Base-by-base conservation (phyloP, 2,113 vertebrate genomes). In the Pluvialis apricaria region DNA sequence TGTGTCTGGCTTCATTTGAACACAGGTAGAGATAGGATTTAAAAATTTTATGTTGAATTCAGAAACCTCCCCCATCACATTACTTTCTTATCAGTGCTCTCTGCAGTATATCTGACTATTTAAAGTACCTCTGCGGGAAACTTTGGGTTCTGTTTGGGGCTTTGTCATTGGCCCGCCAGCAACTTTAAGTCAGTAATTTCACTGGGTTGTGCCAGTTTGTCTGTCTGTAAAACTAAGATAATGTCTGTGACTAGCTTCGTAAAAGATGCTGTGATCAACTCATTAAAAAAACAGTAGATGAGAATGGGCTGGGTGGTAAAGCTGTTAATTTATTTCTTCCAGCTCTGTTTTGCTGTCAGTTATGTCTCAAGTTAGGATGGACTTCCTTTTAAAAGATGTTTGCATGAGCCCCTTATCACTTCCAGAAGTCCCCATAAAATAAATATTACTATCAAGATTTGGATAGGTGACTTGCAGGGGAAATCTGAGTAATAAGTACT, bases 381-480 rank as follows among this genome's bases (percentile, higher is more conserved):
- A 29, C 20, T 76, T 87, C 0, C 26, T 61, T 92, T 79, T 45
- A 61, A 79, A 93, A 85, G 69, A 15, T 34, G 7, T 47, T 76
- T 5, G 1, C 7, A n/a, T 38, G 15, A 77, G 88, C 94, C 78
- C 38, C 55, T 92, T 96, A 80, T 60, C 87, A 44, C 79, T 91
- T 93, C 94, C 90, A 94, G 90, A 92, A 76, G 16, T 66, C 15
- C 42, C 7, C 8, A 20, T 88, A 86, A 97, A 89, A 66, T 66
- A 88, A 82, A 70, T 77, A 62, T 93, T 90, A 68, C 44, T 72
- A 11, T 88, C 84, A 84, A 79, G 58, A 58, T 88, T 83, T 45
- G 82, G 83, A 79, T 52, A 78, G 70, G 77, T 89, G 90, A 92
- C 57, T 88, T 28, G 9, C 36, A 95, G 84, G 65, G 45, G 77